Conservation (phyloP, 2,888 invertebrate genomes). For the Linhomoeus sp. region DNA sequence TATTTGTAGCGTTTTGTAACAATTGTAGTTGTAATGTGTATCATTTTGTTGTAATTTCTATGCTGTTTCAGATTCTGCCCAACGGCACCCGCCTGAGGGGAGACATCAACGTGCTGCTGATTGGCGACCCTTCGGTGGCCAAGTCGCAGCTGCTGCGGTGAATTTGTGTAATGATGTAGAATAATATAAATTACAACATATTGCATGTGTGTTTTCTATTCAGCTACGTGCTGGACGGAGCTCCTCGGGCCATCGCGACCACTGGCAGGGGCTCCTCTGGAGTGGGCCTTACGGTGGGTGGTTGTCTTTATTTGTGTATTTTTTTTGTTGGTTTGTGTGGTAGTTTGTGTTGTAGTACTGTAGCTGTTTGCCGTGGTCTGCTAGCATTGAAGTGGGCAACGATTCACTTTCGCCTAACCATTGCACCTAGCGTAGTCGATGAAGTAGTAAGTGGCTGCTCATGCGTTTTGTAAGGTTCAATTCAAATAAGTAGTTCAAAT, state of each 20-base stretch:
- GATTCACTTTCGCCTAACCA: no score
- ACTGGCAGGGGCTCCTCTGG: constrained; percentile 95
- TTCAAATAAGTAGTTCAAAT: no score
- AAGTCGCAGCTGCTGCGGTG: constrained; percentile 59
- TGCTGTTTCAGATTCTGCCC: constrained; percentile 28
- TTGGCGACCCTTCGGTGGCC: constrained; percentile 96
- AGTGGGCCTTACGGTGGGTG: constrained; percentile 62
- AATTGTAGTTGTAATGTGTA: no score
- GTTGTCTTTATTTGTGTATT: no score
- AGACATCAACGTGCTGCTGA: constrained; percentile 70
- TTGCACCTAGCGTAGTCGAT: no score
- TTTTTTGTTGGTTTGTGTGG: no score
- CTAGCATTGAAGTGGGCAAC: no score
- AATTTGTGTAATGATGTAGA: constrained; percentile 1
- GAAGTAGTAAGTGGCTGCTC: no score
- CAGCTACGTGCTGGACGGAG: constrained; percentile 75
- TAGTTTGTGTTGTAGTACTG: no score
- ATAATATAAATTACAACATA: not conserved
- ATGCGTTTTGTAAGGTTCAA: no score
- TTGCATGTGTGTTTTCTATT: not conserved
- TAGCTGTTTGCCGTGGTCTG: no score
- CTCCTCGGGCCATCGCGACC: constrained; percentile 84
- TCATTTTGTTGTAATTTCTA: not conserved
- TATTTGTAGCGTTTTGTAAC: no score
- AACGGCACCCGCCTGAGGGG: constrained; percentile 77